Conservation (phyloP, 2,888 invertebrate genomes). For the Hydroisotoma schaefferi region DNA sequence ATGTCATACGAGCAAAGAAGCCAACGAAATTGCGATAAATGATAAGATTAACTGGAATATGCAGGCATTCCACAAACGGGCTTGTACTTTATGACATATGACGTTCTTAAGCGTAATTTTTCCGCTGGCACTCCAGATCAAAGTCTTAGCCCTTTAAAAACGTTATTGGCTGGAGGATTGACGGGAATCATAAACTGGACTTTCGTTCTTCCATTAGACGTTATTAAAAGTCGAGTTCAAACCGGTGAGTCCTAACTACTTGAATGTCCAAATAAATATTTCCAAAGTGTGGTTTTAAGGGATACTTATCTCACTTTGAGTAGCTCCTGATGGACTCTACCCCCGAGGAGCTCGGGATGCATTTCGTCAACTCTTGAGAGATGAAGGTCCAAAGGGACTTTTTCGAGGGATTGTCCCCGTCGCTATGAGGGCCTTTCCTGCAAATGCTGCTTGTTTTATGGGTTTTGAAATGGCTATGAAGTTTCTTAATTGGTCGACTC, state of each 20-base stretch:
- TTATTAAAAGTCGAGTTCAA: slow-evolving; percentile 22
- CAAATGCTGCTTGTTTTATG: slow-evolving; percentile 97
- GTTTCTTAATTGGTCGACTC: slow-evolving; percentile 62
- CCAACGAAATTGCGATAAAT: too few relatives aligned
- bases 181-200: slow-evolving; percentile 25
- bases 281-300: not conserved
- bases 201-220: slow-evolving; percentile 18
- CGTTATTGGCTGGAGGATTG: slow-evolving; percentile 20
- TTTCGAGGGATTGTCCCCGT: slow-evolving; percentile 94
- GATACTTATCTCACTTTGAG: too few relatives aligned
- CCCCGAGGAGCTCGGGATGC: slow-evolving; percentile 88
- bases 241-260: slow-evolving; percentile 11
- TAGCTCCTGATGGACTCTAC: slow-evolving; percentile 90
- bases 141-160: slow-evolving; percentile 2
- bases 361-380: slow-evolving; percentile 74
- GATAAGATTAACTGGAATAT: too few relatives aligned
- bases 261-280: too few relatives aligned
- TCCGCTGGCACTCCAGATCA: not conserved
- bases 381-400: slow-evolving; percentile 82
- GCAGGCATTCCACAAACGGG: slow-evolving; percentile 19
- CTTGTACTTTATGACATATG: slow-evolving; percentile 21
- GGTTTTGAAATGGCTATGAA: slow-evolving; percentile 85
- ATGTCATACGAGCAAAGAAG: too few relatives aligned
- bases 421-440: slow-evolving; percentile 94
- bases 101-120: slow-evolving; percentile 14